Conservation (phyloP, 1,140 invertebrate species). For the Propsilocerus akamusi region DNA sequence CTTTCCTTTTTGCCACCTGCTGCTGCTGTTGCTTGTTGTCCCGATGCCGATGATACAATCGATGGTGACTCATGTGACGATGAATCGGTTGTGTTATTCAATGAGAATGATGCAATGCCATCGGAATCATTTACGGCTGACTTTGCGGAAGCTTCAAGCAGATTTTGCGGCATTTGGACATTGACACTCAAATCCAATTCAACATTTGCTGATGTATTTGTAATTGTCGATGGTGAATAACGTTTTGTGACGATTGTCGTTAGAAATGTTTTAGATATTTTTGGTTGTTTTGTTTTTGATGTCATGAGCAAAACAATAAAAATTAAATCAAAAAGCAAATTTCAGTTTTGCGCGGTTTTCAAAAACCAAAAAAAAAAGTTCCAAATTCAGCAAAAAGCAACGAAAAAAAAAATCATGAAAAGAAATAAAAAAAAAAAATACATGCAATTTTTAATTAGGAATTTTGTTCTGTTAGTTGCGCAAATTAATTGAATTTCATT, state of each 20-base stretch:
- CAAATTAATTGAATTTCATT: too few relatives aligned
- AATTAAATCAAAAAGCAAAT: not conserved
- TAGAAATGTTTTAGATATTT: not conserved
- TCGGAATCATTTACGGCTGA: not conserved
- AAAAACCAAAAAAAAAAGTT: not conserved
- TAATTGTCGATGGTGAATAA: not conserved
- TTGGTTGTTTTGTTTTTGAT: not conserved
- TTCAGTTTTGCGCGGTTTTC: too few relatives aligned
- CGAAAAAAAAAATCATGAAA: not conserved
- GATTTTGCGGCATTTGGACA: not conserved
- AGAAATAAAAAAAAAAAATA: not conserved
- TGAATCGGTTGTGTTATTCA: not conserved
- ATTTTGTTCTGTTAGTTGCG: too few relatives aligned
- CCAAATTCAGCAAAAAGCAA: not conserved
- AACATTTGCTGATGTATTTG: not conserved
- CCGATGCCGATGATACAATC: conserved; percentile 5
- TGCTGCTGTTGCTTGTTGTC: conserved; percentile 6
- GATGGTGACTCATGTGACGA: not conserved
- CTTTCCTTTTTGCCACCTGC: conserved; percentile 2
- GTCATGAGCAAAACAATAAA: not conserved
- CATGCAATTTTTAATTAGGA: too few relatives aligned
- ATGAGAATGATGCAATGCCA: not conserved
- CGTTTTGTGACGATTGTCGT: not conserved
- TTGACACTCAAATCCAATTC: not conserved
- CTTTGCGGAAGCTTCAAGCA: not conserved